These are phyloP conservation scores for Gymnocheta viridis DNA, from an alignment of 2,888 invertebrate species.

Conservation along the genomic window DNA sequence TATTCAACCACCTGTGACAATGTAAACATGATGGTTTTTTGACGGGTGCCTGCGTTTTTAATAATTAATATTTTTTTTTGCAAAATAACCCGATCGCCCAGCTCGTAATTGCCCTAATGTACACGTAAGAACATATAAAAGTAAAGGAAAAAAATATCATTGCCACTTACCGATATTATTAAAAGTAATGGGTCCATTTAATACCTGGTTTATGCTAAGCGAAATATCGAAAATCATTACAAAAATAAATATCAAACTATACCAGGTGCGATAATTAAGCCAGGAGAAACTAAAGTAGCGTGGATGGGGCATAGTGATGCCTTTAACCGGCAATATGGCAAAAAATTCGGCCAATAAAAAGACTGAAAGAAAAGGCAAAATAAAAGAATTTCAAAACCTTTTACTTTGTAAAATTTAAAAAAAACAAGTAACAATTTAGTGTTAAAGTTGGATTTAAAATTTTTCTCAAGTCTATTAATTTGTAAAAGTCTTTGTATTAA, in stretches of 20 bases:
- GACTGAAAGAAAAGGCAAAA: constrained; percentile 71
- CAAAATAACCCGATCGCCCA: too few species aligned
- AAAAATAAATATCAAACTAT: constrained; percentile 73
- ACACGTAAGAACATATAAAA: too few species aligned
- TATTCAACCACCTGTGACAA: too few species aligned
- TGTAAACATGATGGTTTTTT: too few species aligned
- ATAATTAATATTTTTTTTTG: too few species aligned
- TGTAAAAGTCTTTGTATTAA: too few species aligned
- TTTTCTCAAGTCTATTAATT: too few species aligned
- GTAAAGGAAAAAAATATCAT: too few species aligned
- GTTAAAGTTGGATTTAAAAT: neutral
- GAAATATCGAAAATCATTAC: constrained; percentile 71
- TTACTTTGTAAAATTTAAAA: too few species aligned
- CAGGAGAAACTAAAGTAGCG: constrained; percentile 81
- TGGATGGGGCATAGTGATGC: constrained; percentile 82
- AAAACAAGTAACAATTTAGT: neutral
- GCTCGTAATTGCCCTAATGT: too few species aligned
- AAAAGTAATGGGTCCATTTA: constrained; percentile 75
- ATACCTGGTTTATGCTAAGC: constrained; percentile 74
- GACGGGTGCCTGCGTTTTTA: too few species aligned
- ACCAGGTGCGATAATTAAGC: constrained; percentile 76
- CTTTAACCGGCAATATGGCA: constrained; percentile 83
- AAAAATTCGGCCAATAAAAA: constrained; percentile 83
- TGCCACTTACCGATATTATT: constrained; percentile 76
- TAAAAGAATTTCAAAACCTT: neutral